A percentile compares a stretch with the other conserved stretches of the same genome.
These are phyloP conservation scores for Orbicella faveolata DNA, from an alignment of 64 coral and sea anemone genomes.

Conservation along the genomic window DNA sequence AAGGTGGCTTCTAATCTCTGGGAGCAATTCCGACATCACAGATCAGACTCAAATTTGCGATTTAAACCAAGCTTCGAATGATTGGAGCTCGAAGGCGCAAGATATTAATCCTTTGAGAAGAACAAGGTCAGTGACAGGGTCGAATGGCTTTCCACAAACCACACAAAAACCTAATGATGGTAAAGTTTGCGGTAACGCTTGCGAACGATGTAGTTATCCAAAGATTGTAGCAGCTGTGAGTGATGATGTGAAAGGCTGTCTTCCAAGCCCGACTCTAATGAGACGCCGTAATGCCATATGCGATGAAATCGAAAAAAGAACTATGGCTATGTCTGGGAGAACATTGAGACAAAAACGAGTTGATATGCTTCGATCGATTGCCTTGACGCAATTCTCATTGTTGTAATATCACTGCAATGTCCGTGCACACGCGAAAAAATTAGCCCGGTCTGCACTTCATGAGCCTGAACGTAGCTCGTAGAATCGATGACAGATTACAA, in stretches of 20 bases:
- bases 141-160: not conserved
- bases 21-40: not conserved
- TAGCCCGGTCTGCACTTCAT: too few species aligned
- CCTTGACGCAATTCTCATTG: constrained; percentile 4
- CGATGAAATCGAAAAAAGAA: constrained; percentile 30
- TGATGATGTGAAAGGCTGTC: constrained; percentile 4
- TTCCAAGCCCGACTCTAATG: constrained; percentile 24
- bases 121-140: not conserved
- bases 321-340: constrained; percentile 3
- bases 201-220: not conserved
- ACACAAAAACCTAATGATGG: not conserved
- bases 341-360: constrained; percentile 37
- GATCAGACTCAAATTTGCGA: not conserved
- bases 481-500: too few species aligned
- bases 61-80: not conserved
- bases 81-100: not conserved
- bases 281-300: constrained; percentile 40
- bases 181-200: not conserved
- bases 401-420: not conserved
- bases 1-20: constrained; percentile 16
- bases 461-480: too few species aligned
- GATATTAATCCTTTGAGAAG: not conserved
- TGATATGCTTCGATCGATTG: constrained; percentile 40
- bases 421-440: too few species aligned
- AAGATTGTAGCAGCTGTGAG: not conserved